phyloP scores from a whole-genome alignment of 2,888 invertebrate species.

The Cistogaster globosa region DNA sequence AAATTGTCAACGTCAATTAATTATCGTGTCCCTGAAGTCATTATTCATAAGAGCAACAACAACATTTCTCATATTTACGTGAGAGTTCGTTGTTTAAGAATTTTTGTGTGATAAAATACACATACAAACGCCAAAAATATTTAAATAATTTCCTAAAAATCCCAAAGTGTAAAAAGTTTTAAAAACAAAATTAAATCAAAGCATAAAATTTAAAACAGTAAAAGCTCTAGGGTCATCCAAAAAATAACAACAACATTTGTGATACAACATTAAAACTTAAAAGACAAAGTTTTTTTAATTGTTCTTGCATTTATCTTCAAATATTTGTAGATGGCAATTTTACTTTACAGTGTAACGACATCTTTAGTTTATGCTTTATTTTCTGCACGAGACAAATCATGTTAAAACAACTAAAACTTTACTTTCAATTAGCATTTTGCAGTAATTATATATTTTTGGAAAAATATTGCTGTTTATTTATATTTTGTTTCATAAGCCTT shows the following conservation, averaged over 20 bases:
- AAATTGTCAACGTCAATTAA: conserved; percentile 12
- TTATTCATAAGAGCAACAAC: neutral
- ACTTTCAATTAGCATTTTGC: neutral
- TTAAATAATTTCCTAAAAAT: neutral
- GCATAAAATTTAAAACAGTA: neutral
- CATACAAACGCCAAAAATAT: neutral
- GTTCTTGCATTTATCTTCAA: neutral
- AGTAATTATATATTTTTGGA: neutral
- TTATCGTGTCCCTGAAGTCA: conserved; percentile 16
- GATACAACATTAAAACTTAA: neutral
- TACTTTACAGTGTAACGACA: neutral
- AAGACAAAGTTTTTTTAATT: neutral
- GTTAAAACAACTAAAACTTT: neutral
- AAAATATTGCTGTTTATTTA: too few species aligned
- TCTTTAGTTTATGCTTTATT: neutral
- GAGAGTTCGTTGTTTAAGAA: too few species aligned
- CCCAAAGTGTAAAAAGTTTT: neutral
- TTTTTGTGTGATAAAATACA: neutral
- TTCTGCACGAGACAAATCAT: neutral
- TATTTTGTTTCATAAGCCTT: neutral
- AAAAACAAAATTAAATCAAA: neutral
- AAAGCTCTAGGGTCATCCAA: neutral
- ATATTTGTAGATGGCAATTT: too few species aligned
- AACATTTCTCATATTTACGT: neutral
- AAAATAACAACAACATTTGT: neutral